Evolutionary conservation across 2,888 invertebrate genomes (phyloP), one percentile per base, ranked within the genome.

Genomic region (Tigriopus californicus): DNA sequence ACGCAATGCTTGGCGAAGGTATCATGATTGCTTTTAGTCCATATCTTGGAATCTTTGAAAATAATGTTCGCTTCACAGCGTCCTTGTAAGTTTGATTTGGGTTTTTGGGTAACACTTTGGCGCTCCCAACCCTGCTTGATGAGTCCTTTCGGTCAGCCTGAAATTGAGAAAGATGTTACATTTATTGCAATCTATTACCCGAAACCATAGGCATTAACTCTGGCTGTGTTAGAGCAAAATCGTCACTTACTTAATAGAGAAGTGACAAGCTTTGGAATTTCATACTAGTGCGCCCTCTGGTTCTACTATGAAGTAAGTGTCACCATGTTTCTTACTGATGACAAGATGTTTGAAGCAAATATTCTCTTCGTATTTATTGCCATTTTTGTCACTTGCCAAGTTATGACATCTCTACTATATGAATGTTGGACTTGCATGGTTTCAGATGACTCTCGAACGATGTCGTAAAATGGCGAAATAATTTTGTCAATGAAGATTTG

Each of bases 1-100:
- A 44, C 18, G 20, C 6, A 49, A 18, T 20, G 15, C n/a, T n/a
- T n/a, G n/a, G n/a, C n/a, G n/a, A n/a, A n/a, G 54, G 33, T 18
- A n/a, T 11, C 3, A 22, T 51, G 12, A 51, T 40, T 59, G 61
- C 57, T 47, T 63, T 62, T 54, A 63, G 64, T 22, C 81, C 81
- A 85, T 74, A 72, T 88, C 88, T 69, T 85, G 83, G 69, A 85
- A 90, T 67, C 89, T 77, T 0, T 86, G 85, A 67, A n/a, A 84
- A 83, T 82, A 88, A 86, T 70, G 87, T 81, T 71, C 88, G 86
- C 70, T 88, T 85, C 0, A 89, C 88, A 61, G 86, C 85, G 67
- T 88, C 87, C 73, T 88, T 81, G 70, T 90, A 89, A 0, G 86
- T 85, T 68, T 87, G 85, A 18, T 85, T 85, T 0, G 86, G 85